Percentiles rank a stretch among this genome's conserved stretches.
phyloP scores from a whole-genome alignment of 2,113 vertebrate species.

The Corythoichthys intestinalis region DNA sequence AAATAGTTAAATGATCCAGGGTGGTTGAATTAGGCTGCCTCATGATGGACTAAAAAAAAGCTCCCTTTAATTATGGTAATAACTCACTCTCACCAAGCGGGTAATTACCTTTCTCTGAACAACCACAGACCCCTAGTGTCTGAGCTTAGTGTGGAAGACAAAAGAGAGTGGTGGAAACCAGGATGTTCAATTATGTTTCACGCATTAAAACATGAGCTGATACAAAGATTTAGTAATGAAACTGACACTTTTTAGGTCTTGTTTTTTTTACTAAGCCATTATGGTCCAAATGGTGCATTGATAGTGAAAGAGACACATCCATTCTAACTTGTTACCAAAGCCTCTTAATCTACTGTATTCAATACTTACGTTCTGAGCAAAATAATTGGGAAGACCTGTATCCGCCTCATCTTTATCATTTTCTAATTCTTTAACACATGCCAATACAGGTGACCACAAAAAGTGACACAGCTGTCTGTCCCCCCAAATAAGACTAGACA shows the following conservation, averaged over 20 bases:
- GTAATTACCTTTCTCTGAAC: slow-evolving; percentile 44
- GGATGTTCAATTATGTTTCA: slow-evolving; percentile 12
- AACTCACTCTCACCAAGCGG: slow-evolving; percentile 40
- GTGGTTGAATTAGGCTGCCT: slow-evolving; percentile 14
- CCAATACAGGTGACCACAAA: neutral
- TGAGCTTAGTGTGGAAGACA: slow-evolving; percentile 22
- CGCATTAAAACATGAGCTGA: slow-evolving; percentile 10
- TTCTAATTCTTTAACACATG: slow-evolving; percentile 11
- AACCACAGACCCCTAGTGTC: slow-evolving; percentile 11
- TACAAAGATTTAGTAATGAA: slow-evolving; percentile 6
- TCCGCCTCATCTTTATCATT: slow-evolving; percentile 7
- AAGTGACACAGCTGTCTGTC: slow-evolving; percentile 12
- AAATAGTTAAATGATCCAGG: slow-evolving; percentile 36
- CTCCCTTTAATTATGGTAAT: slow-evolving; percentile 47
- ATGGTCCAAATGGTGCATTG: slow-evolving; percentile 14
- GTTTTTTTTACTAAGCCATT: slow-evolving; percentile 1
- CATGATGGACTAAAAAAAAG: slow-evolving; percentile 41
- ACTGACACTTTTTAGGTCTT: slow-evolving; percentile 3
- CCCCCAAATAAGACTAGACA: slow-evolving; percentile 7
- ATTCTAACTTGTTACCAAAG: neutral
- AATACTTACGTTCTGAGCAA: slow-evolving; percentile 8
- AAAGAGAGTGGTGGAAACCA: slow-evolving; percentile 19
- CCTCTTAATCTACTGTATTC: slow-evolving; percentile 8
- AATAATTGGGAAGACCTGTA: slow-evolving; percentile 10
- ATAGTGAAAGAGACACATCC: neutral